Base-by-base conservation (phyloP, 2,888 invertebrate species). In the Tetramorium bicarinatum region DNA sequence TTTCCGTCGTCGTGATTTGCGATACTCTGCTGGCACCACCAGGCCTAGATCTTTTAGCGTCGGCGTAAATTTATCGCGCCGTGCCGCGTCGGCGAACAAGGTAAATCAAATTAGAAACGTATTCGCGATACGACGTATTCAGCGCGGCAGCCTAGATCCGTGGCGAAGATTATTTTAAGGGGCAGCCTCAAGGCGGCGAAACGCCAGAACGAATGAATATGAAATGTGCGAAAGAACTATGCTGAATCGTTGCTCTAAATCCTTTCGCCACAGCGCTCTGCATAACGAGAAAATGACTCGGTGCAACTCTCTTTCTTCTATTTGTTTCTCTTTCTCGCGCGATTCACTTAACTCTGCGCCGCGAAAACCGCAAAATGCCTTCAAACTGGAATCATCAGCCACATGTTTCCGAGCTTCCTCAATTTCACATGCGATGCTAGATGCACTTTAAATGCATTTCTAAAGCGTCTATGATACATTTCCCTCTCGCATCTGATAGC, bases 241-340 rank as follows among this genome's bases (percentile, higher is more conserved):
- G 47, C 47, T 54, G 79, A 66, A 64, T 59, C 64, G 59, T 83
- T 59, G 82, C 59, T 85, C 79, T 82, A 85, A 87, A 85, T 83
- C 41, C 88, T 79, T 52, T 62, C 56, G 75, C 41, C 47, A 56
- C 61, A 64, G 62, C n/a, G 64, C 62, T 62, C 25, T 41, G 82
- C 79, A 79, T 81, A 87, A 85, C 88, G 80, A 87, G 88, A 82
- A 87, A 86, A 88, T 82, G 61, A 86, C 82, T 79, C 77, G 77
- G 64, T 59, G 49, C 38, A 77, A 74, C 67, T 72, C 38, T 71
- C 13, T 54, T 8, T 21, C 54, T 38, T 47, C 47, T 9, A 4
- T 54, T 21, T 18, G 47, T 59, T n/a, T 3, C n/a, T 75, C 62
- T 29, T 11, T 29, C 59, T 13, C 15, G 34, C 25, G 56, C 59